A percentile compares a stretch with the other conserved stretches of the same genome.
phyloP scores from a whole-genome alignment of 2,113 vertebrate species.

The Labrus mixtus region DNA sequence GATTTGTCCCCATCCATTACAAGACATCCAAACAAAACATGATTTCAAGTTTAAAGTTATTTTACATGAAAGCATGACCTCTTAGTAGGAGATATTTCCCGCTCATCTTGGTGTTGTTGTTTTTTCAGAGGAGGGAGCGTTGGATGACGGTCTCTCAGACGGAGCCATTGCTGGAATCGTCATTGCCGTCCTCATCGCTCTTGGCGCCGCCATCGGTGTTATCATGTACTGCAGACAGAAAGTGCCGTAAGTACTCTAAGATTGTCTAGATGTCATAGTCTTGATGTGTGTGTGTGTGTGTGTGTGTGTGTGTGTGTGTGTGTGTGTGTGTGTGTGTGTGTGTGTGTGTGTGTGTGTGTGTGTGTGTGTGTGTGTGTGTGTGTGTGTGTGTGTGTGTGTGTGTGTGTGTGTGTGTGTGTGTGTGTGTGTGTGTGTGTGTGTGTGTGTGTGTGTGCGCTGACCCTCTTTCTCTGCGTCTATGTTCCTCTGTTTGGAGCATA shows the following conservation, averaged over 20 bases:
- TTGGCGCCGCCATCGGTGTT: conserved; percentile 41
- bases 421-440: neutral
- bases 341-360: neutral
- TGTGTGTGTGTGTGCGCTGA: conserved; percentile 10
- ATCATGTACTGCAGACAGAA: conserved; percentile 67
- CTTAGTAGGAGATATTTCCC: too few relatives aligned
- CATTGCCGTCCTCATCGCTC: conserved; percentile 71
- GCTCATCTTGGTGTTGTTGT: neutral
- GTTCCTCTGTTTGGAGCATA: neutral
- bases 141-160: conserved; percentile 67
- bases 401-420: neutral
- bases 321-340: neutral
- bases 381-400: neutral
- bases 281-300: neutral
- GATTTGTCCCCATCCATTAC: too few relatives aligned
- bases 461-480: conserved; percentile 3
- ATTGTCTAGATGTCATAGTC: neutral
- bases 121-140: conserved; percentile 43
- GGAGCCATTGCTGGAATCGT: conserved; percentile 83
- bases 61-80: neutral
- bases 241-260: conserved; percentile 77
- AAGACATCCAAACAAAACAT: too few relatives aligned
- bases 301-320: neutral
- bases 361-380: neutral
- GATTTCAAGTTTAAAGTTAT: too few relatives aligned